Conservation (phyloP, 2,797 vertebrate genomes). For the Emys orbicularis region DNA sequence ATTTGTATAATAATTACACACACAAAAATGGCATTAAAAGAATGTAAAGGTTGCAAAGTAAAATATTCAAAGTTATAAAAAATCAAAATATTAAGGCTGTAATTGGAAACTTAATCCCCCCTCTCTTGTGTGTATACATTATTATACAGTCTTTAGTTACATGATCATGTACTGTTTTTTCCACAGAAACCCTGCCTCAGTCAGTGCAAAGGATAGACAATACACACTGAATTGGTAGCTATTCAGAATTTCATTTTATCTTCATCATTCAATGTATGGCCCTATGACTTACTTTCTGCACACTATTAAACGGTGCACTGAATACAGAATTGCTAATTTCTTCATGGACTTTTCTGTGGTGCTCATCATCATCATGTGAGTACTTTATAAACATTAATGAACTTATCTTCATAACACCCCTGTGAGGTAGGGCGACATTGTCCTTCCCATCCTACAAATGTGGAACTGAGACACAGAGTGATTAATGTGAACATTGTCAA, state of each 20-base stretch:
- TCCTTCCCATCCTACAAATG: neutral
- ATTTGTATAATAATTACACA: neutral
- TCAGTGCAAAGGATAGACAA: neutral
- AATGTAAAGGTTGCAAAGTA: neutral
- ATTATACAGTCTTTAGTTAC: neutral
- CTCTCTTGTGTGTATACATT: neutral
- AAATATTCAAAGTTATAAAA: neutral
- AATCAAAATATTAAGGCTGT: neutral
- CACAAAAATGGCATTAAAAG: neutral
- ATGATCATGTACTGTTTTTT: neutral
- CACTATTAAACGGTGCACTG: neutral
- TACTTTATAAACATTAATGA: neutral
- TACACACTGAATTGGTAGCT: neutral
- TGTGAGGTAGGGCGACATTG: neutral
- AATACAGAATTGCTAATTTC: neutral
- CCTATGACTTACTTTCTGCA: neutral
- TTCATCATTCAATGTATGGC: neutral
- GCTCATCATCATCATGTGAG: neutral
- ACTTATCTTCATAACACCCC: conserved; percentile 5
- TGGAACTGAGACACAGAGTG: neutral
- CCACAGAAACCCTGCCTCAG: neutral
- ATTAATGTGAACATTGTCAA: neutral
- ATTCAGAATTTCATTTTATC: conserved; percentile 16
- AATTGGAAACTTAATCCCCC: neutral
- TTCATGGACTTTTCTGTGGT: neutral